Evolutionary conservation across 2,888 invertebrate genomes (phyloP).

Genomic region (Plebejus anna): DNA sequence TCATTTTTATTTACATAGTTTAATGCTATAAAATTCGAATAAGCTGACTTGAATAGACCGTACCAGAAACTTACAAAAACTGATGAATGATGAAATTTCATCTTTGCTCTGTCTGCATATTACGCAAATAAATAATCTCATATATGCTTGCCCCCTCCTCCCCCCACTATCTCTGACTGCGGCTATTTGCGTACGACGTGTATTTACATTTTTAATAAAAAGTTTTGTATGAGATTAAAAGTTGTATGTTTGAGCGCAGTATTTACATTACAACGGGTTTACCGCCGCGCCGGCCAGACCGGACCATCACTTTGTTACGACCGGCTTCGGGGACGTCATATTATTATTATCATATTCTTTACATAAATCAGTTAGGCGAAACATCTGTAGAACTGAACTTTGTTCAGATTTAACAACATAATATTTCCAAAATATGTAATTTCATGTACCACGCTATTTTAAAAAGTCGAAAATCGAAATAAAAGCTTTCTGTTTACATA

Average conservation of each 20-base stretch:
- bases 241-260: neutral
- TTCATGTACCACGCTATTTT: neutral
- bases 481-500: too few species aligned
- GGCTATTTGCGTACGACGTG: neutral
- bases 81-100: too few species aligned
- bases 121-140: neutral
- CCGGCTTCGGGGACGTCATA: neutral
- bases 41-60: too few species aligned
- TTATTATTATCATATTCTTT: neutral
- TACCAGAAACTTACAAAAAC: too few species aligned
- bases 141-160: neutral
- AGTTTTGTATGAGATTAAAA: neutral
- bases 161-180: neutral
- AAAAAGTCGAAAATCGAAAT: too few species aligned
- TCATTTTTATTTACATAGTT: too few species aligned
- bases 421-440: neutral
- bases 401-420: neutral
- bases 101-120: too few species aligned
- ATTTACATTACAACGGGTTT: conserved; percentile 5
- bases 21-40: too few species aligned
- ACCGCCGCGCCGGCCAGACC: neutral
- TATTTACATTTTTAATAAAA: conserved; percentile 6
- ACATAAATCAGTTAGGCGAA: neutral
- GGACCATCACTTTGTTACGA: neutral
- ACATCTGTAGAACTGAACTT: neutral